Evolutionary conservation across 2,113 vertebrate species (phyloP).

Genomic region (Pristiophorus japonicus): DNA sequence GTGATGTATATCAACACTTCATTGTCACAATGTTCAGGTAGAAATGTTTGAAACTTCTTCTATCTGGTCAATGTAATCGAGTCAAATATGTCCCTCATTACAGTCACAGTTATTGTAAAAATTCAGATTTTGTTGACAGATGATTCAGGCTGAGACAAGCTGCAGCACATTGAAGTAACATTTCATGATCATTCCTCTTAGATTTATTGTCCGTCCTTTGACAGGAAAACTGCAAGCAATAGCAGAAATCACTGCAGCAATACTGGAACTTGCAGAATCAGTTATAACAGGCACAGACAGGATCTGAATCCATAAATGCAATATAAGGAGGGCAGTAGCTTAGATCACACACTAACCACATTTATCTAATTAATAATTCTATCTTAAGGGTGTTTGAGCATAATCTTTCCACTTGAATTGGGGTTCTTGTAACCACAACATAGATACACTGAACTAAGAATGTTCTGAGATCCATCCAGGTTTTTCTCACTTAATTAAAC

Average conservation of each 20-base stretch:
- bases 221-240: background rate
- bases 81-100: background rate
- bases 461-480: background rate
- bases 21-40: background rate
- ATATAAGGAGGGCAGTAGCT: background rate
- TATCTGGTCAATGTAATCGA: background rate
- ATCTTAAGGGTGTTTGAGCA: background rate
- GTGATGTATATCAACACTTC: background rate
- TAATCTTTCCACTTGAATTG: background rate
- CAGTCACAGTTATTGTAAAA: background rate
- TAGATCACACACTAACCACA: background rate
- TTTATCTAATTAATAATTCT: constrained; percentile 18
- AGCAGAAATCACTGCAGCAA: background rate
- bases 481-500: background rate
- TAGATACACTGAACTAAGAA: background rate
- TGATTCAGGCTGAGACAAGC: background rate
- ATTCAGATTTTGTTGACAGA: background rate
- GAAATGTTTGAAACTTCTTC: background rate
- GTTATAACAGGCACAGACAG: background rate
- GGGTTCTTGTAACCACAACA: background rate
- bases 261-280: background rate
- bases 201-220: constrained; percentile 1
- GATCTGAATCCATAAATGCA: background rate
- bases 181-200: background rate
- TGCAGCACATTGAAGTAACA: background rate